Percentiles rank a stretch among this genome's conserved stretches.
Conservation (phyloP, 1,140 invertebrate species). For the Hydropsyche tenuis region DNA sequence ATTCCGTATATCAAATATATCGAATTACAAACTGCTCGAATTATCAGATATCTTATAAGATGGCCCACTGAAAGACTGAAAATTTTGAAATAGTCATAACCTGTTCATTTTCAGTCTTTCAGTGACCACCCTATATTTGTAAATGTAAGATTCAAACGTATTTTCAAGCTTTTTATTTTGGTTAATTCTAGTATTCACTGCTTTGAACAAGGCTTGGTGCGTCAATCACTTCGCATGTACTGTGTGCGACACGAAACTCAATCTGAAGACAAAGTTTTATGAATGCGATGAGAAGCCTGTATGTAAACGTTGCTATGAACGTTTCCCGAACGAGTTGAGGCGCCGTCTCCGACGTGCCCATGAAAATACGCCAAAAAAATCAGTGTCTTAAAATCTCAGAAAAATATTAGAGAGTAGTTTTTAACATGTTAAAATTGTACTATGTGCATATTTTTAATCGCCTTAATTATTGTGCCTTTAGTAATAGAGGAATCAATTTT, state of each 20-base stretch:
- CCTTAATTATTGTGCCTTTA: no score
- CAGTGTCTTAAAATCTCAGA: not conserved
- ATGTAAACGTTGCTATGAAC: conserved; percentile 98
- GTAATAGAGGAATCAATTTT: no score
- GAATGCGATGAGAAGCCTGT: conserved; percentile 98
- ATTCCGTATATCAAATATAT: no score
- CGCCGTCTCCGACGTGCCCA: conserved; percentile 83
- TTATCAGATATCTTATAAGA: no score
- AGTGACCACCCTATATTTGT: no score
- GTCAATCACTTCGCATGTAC: conserved; percentile 99
- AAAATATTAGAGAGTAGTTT: not conserved
- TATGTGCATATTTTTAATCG: not conserved
- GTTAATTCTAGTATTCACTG: conserved; percentile 87
- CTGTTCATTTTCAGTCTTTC: not conserved
- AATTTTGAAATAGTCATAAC: no score
- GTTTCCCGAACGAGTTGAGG: conserved; percentile 92
- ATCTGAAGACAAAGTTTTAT: conserved; percentile 99
- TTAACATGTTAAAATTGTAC: not conserved
- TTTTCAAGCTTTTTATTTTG: no score
- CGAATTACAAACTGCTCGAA: no score
- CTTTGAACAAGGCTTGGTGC: conserved; percentile 99
- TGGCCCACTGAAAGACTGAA: no score
- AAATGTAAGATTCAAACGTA: not conserved
- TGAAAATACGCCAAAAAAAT: conserved; percentile 66
- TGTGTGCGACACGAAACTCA: conserved; percentile 96